phyloP scores from a whole-genome alignment of 2,797 vertebrate species.

The Podarcis siculus region DNA sequence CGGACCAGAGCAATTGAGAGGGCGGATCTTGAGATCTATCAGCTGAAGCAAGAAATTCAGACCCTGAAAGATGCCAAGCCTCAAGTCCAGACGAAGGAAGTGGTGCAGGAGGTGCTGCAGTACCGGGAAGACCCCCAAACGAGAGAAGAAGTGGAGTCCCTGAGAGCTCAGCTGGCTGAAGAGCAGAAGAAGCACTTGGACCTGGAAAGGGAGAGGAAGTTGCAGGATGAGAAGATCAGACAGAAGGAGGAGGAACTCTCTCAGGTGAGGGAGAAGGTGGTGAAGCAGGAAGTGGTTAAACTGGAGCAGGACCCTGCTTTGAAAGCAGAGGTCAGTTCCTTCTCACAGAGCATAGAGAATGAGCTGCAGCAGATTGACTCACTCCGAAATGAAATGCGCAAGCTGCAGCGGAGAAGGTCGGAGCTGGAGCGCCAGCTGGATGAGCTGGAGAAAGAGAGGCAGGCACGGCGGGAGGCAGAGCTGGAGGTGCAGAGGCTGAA shows the following conservation, averaged over 20 bases:
- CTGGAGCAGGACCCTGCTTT: conserved; percentile 89
- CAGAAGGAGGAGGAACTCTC: conserved; percentile 90
- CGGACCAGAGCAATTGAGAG: conserved; percentile 90
- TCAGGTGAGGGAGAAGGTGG: conserved; percentile 89
- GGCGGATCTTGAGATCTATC: conserved; percentile 91
- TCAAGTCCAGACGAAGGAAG: conserved; percentile 93
- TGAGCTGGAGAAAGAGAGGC: conserved; percentile 91
- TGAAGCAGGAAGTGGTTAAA: conserved; percentile 93
- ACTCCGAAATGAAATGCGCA: conserved; percentile 86
- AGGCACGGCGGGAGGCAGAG: conserved; percentile 89
- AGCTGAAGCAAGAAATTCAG: conserved; percentile 92
- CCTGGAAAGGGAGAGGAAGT: conserved; percentile 84
- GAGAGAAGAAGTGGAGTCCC: conserved; percentile 88
- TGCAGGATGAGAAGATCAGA: conserved; percentile 87
- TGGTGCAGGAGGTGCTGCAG: conserved; percentile 93
- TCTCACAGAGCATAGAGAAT: conserved; percentile 84
- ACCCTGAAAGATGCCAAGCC: conserved; percentile 91
- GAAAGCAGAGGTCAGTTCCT: conserved; percentile 85
- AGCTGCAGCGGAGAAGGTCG: conserved; percentile 80
- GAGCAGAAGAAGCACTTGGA: conserved; percentile 93
- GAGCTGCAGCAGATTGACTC: conserved; percentile 89
- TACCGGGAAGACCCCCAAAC: conserved; percentile 95
- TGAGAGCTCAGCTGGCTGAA: conserved; percentile 87
- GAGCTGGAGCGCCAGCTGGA: conserved; percentile 93
- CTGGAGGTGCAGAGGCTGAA: conserved; percentile 92